Evolutionary conservation across 2,888 invertebrate genomes (phyloP).

Genomic region (Bellardia pandia): DNA sequence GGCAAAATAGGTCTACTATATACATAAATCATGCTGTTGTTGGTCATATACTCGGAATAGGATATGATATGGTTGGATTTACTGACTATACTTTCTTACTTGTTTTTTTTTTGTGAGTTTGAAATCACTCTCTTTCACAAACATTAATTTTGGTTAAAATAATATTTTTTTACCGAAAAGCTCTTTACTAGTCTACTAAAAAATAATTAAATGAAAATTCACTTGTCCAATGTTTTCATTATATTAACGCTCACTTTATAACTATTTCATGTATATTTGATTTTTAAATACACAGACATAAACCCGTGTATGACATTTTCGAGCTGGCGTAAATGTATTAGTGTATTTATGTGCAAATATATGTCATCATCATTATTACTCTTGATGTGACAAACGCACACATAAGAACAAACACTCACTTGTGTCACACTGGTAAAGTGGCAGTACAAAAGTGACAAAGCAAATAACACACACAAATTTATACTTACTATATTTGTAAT

Average conservation of each 20-base stretch:
- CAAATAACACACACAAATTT: slow-evolving; percentile 37
- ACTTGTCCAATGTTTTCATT: background rate
- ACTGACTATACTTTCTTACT: too few relatives aligned
- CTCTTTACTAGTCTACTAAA: background rate
- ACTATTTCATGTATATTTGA: background rate
- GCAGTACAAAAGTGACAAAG: slow-evolving; percentile 63
- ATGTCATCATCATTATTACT: slow-evolving; percentile 55
- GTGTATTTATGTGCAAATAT: background rate
- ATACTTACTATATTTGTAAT: slow-evolving; percentile 26
- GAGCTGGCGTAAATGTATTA: background rate
- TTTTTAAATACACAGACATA: background rate
- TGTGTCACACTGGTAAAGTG: slow-evolving; percentile 37
- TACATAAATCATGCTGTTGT: too few relatives aligned
- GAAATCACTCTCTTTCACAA: too few relatives aligned
- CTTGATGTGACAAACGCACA: slow-evolving; percentile 43
- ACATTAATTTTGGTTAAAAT: too few relatives aligned
- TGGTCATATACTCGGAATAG: too few relatives aligned
- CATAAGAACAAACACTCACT: slow-evolving; percentile 12
- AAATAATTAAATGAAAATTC: background rate
- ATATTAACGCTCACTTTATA: background rate
- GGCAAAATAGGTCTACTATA: too few relatives aligned
- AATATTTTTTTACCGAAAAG: too few relatives aligned
- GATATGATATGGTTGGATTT: too few relatives aligned
- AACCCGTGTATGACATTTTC: background rate
- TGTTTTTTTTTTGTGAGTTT: too few relatives aligned